Percentiles rank a stretch among this genome's conserved stretches.
Conservation (phyloP, 2,888 invertebrate genomes). For the Euplagia quadripunctaria region DNA sequence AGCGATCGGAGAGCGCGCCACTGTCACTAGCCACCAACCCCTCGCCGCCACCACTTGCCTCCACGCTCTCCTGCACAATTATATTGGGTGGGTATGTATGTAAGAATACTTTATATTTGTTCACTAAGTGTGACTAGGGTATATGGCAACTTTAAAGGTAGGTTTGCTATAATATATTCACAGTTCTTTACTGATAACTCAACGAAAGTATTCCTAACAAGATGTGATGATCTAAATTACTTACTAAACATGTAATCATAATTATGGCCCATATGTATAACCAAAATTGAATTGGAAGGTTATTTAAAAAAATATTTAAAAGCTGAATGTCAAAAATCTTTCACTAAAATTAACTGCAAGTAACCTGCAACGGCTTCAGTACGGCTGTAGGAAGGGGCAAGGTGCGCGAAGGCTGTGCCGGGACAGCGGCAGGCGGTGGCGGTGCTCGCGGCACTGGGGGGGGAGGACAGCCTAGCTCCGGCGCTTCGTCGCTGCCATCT, state of each 20-base stretch:
- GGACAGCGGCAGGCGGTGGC: slow-evolving; percentile 29
- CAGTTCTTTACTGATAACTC: too few relatives aligned
- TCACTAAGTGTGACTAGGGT: background rate
- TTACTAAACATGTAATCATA: too few relatives aligned
- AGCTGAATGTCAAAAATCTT: background rate
- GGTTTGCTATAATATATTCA: too few relatives aligned
- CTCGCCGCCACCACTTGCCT: slow-evolving; percentile 26
- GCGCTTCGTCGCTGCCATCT: slow-evolving; percentile 96
- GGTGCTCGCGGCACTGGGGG: slow-evolving; percentile 32
- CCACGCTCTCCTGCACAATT: slow-evolving; percentile 43
- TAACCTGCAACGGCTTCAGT: slow-evolving; percentile 42
- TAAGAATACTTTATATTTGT: background rate
- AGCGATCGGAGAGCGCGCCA: slow-evolving; percentile 58
- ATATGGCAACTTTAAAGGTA: background rate
- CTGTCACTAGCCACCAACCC: slow-evolving; percentile 33
- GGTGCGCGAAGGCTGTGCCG: slow-evolving; percentile 80
- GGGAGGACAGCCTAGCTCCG: slow-evolving; percentile 92
- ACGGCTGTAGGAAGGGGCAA: slow-evolving; percentile 53
- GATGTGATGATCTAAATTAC: background rate
- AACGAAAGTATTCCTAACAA: too few relatives aligned
- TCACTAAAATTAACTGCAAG: too few relatives aligned
- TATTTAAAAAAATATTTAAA: background rate
- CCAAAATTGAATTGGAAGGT: background rate
- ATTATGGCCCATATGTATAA: background rate
- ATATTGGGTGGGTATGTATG: too few relatives aligned